Percentiles rank a stretch among this genome's conserved stretches.
phyloP scores from a whole-genome alignment of 2,888 invertebrate genomes.

The Cremastobaeus sp. region DNA sequence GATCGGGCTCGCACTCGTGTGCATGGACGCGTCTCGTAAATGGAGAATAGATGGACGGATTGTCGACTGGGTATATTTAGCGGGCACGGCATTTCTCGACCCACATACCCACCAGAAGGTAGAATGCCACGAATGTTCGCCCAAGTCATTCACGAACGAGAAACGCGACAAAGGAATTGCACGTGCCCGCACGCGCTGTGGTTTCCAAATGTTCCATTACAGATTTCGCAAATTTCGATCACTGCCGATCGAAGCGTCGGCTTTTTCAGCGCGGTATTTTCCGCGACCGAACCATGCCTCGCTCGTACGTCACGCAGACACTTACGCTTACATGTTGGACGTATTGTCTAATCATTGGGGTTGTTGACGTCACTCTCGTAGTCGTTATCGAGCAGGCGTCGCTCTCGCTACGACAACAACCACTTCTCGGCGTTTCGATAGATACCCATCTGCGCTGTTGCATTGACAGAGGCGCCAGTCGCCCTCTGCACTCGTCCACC shows the following conservation, averaged over 20 bases:
- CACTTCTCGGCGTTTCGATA: slow-evolving; percentile 48
- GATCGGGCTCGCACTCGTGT: slow-evolving; percentile 24
- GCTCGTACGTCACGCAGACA: too few relatives aligned
- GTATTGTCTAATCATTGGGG: slow-evolving; percentile 47
- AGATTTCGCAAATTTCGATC: too few relatives aligned
- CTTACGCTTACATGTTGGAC: slow-evolving; percentile 6
- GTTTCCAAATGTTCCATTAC: too few relatives aligned
- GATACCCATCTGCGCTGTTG: slow-evolving; percentile 35
- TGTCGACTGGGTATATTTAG: slow-evolving; percentile 70
- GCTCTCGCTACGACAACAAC: slow-evolving; percentile 45
- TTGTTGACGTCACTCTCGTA: slow-evolving; percentile 56
- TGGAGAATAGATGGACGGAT: slow-evolving; percentile 48
- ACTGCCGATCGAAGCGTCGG: too few relatives aligned
- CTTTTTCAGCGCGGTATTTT: too few relatives aligned
- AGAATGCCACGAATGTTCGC: slow-evolving; percentile 70
- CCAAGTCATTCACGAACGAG: slow-evolving; percentile 65
- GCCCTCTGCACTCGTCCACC: slow-evolving; percentile 18
- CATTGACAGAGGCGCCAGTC: slow-evolving; percentile 41
- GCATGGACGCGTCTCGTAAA: slow-evolving; percentile 46
- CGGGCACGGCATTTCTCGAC: slow-evolving; percentile 74
- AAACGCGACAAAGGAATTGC: slow-evolving; percentile 56
- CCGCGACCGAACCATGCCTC: too few relatives aligned
- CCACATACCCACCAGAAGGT: slow-evolving; percentile 73
- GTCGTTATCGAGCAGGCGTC: slow-evolving; percentile 53
- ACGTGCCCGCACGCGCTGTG: slow-evolving; percentile 28